A percentile compares a stretch with the other conserved stretches of the same genome.
Conservation (phyloP, 2,113 vertebrate genomes). For the Scophthalmus maximus region DNA sequence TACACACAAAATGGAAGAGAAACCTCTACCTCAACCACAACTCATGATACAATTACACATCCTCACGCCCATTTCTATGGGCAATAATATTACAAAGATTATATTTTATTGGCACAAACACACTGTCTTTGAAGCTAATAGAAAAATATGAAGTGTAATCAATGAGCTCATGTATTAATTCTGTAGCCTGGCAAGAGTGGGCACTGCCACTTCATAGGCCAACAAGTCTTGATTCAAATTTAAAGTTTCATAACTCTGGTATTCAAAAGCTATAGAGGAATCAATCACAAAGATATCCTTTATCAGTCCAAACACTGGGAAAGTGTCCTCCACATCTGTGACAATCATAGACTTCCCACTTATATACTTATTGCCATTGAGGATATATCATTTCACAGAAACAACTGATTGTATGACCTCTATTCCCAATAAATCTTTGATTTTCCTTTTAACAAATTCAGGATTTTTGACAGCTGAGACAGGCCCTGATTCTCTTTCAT, state of each 20-base stretch:
- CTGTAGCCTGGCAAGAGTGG: not conserved
- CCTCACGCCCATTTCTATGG: too few relatives aligned
- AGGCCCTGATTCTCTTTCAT: not conserved
- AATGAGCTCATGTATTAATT: conserved; percentile 1
- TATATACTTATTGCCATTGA: not conserved
- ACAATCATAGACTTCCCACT: not conserved
- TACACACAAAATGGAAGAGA: too few relatives aligned
- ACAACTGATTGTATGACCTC: not conserved
- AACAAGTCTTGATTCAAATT: conserved; percentile 26
- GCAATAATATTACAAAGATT: too few relatives aligned
- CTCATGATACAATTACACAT: too few relatives aligned
- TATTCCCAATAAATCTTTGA: conserved; percentile 3
- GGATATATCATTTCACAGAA: not conserved
- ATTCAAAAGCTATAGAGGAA: not conserved
- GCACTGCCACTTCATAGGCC: conserved; percentile 25
- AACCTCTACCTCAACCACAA: too few relatives aligned
- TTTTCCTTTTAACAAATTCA: not conserved
- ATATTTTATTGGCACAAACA: conserved; percentile 3
- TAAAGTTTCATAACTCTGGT: not conserved
- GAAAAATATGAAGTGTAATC: conserved; percentile 32
- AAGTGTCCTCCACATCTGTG: not conserved
- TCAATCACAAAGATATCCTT: not conserved
- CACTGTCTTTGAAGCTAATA: conserved; percentile 2
- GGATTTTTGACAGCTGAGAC: not conserved
- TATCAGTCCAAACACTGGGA: not conserved